Evolutionary conservation across 2,113 vertebrate genomes (phyloP).

Genomic region (Noturus placidus): DNA sequence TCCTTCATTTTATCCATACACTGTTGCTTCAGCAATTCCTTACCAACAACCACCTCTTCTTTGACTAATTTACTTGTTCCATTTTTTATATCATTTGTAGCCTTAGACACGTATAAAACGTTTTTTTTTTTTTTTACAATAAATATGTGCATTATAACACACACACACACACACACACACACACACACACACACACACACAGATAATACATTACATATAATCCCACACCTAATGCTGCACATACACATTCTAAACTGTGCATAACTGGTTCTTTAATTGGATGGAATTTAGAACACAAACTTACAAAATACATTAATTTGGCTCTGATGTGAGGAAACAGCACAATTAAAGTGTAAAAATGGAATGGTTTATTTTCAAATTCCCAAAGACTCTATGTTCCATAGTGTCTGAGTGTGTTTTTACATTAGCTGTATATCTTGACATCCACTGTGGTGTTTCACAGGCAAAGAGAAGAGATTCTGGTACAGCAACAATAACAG

Average conservation of each 20-base stretch:
- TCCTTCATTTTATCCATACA: background rate
- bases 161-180: background rate
- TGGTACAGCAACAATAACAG: conserved; percentile 30
- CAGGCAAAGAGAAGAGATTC: conserved; percentile 46
- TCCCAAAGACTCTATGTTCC: conserved; percentile 27
- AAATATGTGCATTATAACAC: background rate
- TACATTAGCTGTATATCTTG: conserved; percentile 28
- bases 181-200: background rate
- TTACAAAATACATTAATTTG: conserved; percentile 21
- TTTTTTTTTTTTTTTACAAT: too few species aligned
- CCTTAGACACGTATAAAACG: background rate
- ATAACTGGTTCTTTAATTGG: background rate
- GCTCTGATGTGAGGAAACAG: background rate
- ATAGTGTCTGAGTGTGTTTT: background rate
- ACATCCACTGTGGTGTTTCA: conserved; percentile 42
- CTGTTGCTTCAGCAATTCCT: background rate
- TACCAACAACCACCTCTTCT: background rate
- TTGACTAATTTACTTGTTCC: background rate
- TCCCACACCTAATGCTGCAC: background rate
- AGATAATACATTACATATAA: background rate
- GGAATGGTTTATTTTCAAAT: conserved; percentile 51
- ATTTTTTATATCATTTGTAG: background rate
- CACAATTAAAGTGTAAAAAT: conserved; percentile 41
- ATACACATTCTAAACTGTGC: background rate
- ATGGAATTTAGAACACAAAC: conserved; percentile 9